These are phyloP conservation scores for Rhinogobio ventralis DNA, from an alignment of 2,797 vertebrate species.

Conservation along the genomic window DNA sequence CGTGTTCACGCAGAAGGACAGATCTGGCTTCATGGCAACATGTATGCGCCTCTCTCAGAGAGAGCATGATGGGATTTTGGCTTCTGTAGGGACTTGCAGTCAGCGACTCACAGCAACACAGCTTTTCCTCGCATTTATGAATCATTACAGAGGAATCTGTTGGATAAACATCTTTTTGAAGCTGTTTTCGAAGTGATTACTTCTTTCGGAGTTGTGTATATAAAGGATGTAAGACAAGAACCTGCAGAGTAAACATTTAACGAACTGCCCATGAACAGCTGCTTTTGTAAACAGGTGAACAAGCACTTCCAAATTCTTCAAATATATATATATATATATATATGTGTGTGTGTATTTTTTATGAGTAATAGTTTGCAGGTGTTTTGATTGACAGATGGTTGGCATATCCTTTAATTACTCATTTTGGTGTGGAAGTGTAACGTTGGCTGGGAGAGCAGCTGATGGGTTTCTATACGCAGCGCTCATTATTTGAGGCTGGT, in stretches of 20 bases:
- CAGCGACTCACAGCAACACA: conserved; percentile 25
- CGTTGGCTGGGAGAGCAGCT: background rate
- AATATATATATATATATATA: background rate
- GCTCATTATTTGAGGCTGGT: conserved; percentile 14
- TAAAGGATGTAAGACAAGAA: conserved; percentile 26
- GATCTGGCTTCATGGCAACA: conserved; percentile 24
- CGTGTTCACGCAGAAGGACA: background rate
- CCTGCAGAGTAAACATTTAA: conserved; percentile 48
- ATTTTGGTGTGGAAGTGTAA: conserved; percentile 12
- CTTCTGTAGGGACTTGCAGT: conserved; percentile 34
- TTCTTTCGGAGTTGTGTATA: conserved; percentile 43
- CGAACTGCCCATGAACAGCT: conserved; percentile 18
- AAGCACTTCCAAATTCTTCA: background rate
- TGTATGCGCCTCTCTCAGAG: conserved; percentile 5
- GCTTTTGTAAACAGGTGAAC: conserved; percentile 41
- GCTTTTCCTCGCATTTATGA: conserved; percentile 51
- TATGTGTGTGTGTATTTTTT: background rate
- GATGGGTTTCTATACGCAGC: conserved; percentile 6
- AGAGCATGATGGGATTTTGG: conserved; percentile 22
- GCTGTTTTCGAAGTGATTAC: conserved; percentile 33
- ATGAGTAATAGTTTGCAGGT: conserved; percentile 12
- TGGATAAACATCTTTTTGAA: conserved; percentile 58
- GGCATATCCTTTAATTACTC: background rate
- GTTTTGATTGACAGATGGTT: conserved; percentile 37
- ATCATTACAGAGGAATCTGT: conserved; percentile 62